Evolutionary conservation across 1,140 invertebrate genomes (phyloP), one percentile per base, ranked within the genome.

Genomic region (Rhagoletis pomonella): DNA sequence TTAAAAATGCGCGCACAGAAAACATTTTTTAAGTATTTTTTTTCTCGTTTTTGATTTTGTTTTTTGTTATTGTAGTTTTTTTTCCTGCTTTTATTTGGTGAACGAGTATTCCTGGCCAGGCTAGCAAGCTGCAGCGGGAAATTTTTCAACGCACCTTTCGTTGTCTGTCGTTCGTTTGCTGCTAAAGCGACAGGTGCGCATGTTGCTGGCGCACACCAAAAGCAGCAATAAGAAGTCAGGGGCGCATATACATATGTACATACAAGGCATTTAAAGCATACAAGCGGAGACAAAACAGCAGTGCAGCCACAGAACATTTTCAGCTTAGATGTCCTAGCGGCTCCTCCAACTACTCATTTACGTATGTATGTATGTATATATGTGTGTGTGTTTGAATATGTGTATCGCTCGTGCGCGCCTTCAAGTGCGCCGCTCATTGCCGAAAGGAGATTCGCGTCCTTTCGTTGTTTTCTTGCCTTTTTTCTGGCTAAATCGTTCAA

Each of bases 161-260:
- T 81, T 81, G 73, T 50, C 73, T 19, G 73, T 73, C 69, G 69
- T 50, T 81, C 29, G 29, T 29, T 29, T 29, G 29, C 19, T 81
- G 73, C 73, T n/a, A 81, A 81, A 81, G 73, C 73, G 73, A 81
- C 73, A 81, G 73, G 73, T 81, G 73, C 73, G 73, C 73, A 55
- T 81, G 73, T 55, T 81, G 73, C 47, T 55, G 42, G 47, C 73
- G 73, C 47, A 29, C 47, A 58, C 50, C 17, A 81, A 58, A 44
- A 81, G 19, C 17, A 81, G 47, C 69, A 73, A 73, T 2, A 42
- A 29, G 29, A 29, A 29, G 29, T 29, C 29, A 29, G 29, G 29
- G 29, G 29, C 29, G 14, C 39, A 14, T 81, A 12, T 29, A 50
- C 42, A 19, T 29, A 29, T 29, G 29, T 29, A 29, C 29, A 14